Percentiles rank a stretch among this genome's conserved stretches.
Evolutionary conservation across 2,888 invertebrate genomes (phyloP).

Genomic region (Plagiodera versicolora): DNA sequence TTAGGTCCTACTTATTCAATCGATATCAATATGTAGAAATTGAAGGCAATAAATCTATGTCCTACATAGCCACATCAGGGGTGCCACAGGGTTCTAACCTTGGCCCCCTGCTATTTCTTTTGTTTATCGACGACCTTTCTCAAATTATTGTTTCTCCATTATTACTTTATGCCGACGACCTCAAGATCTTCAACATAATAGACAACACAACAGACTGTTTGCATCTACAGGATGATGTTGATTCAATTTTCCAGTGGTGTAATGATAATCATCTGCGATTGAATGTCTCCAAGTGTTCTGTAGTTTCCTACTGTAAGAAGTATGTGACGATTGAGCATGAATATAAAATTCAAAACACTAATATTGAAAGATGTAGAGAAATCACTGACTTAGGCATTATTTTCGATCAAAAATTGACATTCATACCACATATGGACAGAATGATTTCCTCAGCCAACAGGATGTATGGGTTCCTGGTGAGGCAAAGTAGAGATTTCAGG

Average conservation of each 20-base stretch:
- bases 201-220: background rate
- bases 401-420: background rate
- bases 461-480: background rate
- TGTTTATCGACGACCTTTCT: background rate
- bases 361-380: background rate
- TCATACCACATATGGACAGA: background rate
- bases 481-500: background rate
- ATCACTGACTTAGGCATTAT: background rate
- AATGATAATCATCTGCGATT: background rate
- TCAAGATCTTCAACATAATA: background rate
- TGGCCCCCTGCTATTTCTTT: background rate
- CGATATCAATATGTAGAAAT: background rate
- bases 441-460: background rate
- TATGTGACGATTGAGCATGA: background rate
- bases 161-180: background rate
- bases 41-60: background rate
- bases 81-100: background rate
- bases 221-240: background rate
- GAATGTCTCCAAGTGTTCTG: background rate
- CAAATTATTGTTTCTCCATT: background rate
- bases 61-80: background rate
- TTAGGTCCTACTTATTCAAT: background rate
- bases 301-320: background rate
- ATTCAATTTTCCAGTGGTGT: background rate
- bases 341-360: background rate